These are phyloP conservation scores for Plodia interpunctella DNA, from an alignment of 1,140 invertebrate species.

Conservation along the genomic window DNA sequence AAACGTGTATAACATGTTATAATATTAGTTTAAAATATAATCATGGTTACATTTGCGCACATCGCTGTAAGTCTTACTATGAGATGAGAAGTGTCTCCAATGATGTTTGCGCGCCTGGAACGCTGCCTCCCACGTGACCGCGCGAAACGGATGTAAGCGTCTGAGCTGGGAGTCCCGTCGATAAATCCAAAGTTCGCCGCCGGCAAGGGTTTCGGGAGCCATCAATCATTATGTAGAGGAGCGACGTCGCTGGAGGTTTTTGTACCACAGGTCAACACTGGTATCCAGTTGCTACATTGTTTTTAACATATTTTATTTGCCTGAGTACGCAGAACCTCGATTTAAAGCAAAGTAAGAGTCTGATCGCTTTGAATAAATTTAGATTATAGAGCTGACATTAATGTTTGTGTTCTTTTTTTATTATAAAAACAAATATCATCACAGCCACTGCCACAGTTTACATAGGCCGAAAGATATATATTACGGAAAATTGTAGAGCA, in stretches of 20 bases:
- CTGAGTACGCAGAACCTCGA: too few relatives aligned
- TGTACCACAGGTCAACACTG: conserved; percentile 32
- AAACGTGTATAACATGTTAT: too few relatives aligned
- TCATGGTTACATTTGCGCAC: not conserved
- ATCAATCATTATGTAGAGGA: conserved; percentile 61
- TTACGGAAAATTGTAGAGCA: too few relatives aligned
- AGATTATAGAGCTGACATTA: too few relatives aligned
- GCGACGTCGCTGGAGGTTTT: conserved; percentile 50
- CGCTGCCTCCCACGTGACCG: conserved; percentile 19
- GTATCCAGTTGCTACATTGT: not conserved
- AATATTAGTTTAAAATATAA: too few relatives aligned
- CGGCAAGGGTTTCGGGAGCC: conserved; percentile 59
- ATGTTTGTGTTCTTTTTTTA: too few relatives aligned
- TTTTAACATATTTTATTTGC: not conserved
- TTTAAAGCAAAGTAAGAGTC: too few relatives aligned
- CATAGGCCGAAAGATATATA: too few relatives aligned
- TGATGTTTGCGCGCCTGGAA: conserved; percentile 8
- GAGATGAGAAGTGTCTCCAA: conserved; percentile 7
- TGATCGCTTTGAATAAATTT: too few relatives aligned
- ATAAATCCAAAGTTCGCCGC: conserved; percentile 67
- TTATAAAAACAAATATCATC: too few relatives aligned
- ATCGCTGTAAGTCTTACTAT: not conserved
- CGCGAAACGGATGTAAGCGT: conserved; percentile 47
- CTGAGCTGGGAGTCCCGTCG: conserved; percentile 43
- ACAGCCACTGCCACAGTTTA: too few relatives aligned